Base-by-base conservation (phyloP, 2,113 vertebrate genomes). In the Clarias gariepinus region DNA sequence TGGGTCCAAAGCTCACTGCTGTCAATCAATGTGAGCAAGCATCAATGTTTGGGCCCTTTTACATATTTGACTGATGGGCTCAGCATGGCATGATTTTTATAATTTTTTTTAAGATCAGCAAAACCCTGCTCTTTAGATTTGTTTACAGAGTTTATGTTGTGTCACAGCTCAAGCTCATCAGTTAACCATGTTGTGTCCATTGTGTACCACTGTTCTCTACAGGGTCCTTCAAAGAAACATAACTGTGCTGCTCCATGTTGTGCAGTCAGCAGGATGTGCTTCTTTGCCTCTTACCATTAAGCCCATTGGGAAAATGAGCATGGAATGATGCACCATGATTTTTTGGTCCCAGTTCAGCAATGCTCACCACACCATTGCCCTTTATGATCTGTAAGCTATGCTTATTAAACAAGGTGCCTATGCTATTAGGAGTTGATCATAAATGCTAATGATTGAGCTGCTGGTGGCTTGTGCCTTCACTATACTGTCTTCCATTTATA, bases 321-420 rank as follows among this genome's bases (percentile, higher is more conserved):
- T 12, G 15, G 60, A 53, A 41, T 55, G 58, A 16, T 77, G 55
- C 58, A n/a, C 7, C 64, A 55, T 76, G 82, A 82, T 73, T 82
- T 41, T n/a, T 69, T 52, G 79, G 76, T 87, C 80, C 80, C 21
- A 60, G 64, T 86, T 60, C 81, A 81, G 79, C 16, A 6, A 53
- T 80, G 88, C 81, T 84, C 85, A 36, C 77, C 88, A 89, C 91
- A 90, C 92, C 85, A 87, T 92, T 91, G 91, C 92, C 90, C 90
- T 94, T 93, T 91, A 94, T 90, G 91, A 92, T 92, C 94, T 93
- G 92, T 94, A 94, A 93, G 92, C 91, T 89, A 90, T 90, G 91
- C 90, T 93, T 93, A 93, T 94, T 94, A 94, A 94, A 94, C 93
- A 93, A 93, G 92, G 93, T 92, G 91, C 90, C 92, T 90, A 89